These are phyloP conservation scores for Cephalopholis sonnerati DNA, from an alignment of 2,113 vertebrate species.

Conservation along the genomic window DNA sequence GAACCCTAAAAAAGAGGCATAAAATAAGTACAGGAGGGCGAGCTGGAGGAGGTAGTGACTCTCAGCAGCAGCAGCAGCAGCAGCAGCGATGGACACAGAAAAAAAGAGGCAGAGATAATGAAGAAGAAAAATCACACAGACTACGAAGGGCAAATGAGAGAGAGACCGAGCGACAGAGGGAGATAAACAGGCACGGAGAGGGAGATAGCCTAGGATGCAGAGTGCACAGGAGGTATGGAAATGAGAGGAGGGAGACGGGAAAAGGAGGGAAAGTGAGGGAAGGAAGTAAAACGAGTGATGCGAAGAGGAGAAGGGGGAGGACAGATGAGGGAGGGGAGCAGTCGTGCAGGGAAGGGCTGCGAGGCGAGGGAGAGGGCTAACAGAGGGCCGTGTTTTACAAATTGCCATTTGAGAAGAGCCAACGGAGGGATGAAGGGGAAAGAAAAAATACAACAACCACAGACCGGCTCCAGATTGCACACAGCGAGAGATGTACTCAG, in stretches of 20 bases:
- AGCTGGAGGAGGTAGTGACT: constrained; percentile 45
- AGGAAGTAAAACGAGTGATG: constrained; percentile 63
- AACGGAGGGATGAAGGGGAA: constrained; percentile 50
- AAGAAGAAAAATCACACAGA: constrained; percentile 52
- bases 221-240: constrained; percentile 63
- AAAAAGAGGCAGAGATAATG: constrained; percentile 52
- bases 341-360: constrained; percentile 58
- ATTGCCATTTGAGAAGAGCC: constrained; percentile 76
- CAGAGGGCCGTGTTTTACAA: constrained; percentile 82
- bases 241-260: constrained; percentile 27
- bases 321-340: constrained; percentile 54
- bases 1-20: background rate
- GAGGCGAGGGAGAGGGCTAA: constrained; percentile 71
- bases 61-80: constrained; percentile 5
- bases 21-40: constrained; percentile 23
- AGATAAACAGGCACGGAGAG: constrained; percentile 53
- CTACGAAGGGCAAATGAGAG: constrained; percentile 56
- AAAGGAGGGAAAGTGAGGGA: constrained; percentile 28
- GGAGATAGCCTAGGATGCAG: constrained; percentile 28
- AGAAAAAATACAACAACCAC: constrained; percentile 53
- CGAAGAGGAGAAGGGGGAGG: constrained; percentile 38
- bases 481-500: constrained; percentile 79
- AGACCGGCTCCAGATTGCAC: constrained; percentile 81
- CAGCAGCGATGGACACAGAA: background rate
- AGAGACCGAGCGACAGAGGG: constrained; percentile 12